These are phyloP conservation scores for Aethes cnicana DNA, from an alignment of 2,888 invertebrate genomes.

Conservation along the genomic window DNA sequence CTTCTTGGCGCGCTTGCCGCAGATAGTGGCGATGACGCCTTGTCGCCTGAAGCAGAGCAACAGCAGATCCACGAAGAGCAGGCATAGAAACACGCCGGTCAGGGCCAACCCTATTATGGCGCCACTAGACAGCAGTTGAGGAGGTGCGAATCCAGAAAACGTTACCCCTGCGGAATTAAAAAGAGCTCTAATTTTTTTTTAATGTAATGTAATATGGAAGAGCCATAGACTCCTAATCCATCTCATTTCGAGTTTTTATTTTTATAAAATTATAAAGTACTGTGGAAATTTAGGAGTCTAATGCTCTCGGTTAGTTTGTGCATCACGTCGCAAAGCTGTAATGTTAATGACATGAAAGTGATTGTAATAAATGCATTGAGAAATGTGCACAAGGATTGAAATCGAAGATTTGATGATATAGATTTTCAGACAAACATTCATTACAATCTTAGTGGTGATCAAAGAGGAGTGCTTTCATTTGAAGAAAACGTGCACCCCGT, in stretches of 20 bases:
- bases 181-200: conserved; percentile 36
- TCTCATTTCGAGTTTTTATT: too few species aligned
- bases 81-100: conserved; percentile 89
- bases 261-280: not conserved
- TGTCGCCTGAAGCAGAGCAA: conserved; percentile 87
- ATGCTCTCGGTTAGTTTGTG: conserved; percentile 76
- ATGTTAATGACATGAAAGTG: conserved; percentile 72
- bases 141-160: conserved; percentile 72
- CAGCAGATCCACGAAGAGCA: conserved; percentile 92
- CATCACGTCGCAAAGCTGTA: conserved; percentile 69
- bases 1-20: conserved; percentile 85
- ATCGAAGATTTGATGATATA: conserved; percentile 18
- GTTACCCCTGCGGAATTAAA: conserved; percentile 66
- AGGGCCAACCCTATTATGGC: conserved; percentile 93
- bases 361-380: conserved; percentile 66
- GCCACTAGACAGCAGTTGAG: conserved; percentile 85
- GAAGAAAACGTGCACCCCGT: conserved; percentile 77
- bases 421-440: conserved; percentile 52
- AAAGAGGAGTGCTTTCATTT: conserved; percentile 75
- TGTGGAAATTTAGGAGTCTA: conserved; percentile 46
- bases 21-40: conserved; percentile 87
- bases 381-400: conserved; percentile 42
- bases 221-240: conserved; percentile 66
- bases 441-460: conserved; percentile 65
- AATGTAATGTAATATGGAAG: conserved; percentile 37